phyloP scores from a whole-genome alignment of 2,888 invertebrate genomes.

The Apantesis nais region DNA sequence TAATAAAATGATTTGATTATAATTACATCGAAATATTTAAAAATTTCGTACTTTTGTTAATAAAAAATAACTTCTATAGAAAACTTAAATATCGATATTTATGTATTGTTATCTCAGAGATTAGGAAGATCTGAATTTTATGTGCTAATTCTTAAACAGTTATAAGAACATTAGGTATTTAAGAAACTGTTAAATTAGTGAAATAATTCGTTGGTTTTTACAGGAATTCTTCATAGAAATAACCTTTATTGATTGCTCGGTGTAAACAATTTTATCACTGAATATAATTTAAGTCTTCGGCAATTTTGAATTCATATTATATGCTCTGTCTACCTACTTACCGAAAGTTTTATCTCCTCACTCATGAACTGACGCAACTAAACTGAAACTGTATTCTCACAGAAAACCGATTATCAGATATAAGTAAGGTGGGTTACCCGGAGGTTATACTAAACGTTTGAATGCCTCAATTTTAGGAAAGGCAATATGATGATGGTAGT shows the following conservation, averaged over 20 bases:
- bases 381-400: too few relatives aligned
- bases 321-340: too few relatives aligned
- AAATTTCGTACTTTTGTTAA: background rate
- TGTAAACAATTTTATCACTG: conserved; percentile 18
- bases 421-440: too few relatives aligned
- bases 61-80: background rate
- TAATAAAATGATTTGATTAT: background rate
- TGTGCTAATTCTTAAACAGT: background rate
- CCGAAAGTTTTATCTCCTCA: too few relatives aligned
- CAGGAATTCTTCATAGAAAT: conserved; percentile 28
- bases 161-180: background rate
- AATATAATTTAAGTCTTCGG: conserved; percentile 26
- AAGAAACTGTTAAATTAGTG: background rate
- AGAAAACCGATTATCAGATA: too few relatives aligned
- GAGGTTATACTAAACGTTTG: too few relatives aligned
- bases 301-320: too few relatives aligned
- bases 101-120: background rate
- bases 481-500: too few relatives aligned
- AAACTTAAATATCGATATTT: background rate
- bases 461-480: too few relatives aligned
- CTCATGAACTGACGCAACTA: too few relatives aligned
- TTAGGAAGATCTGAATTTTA: background rate
- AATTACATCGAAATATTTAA: background rate
- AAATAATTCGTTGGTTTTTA: background rate
- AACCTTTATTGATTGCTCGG: conserved; percentile 26